Base-by-base conservation (phyloP, 2,888 invertebrate genomes). In the Cabera pusaria region DNA sequence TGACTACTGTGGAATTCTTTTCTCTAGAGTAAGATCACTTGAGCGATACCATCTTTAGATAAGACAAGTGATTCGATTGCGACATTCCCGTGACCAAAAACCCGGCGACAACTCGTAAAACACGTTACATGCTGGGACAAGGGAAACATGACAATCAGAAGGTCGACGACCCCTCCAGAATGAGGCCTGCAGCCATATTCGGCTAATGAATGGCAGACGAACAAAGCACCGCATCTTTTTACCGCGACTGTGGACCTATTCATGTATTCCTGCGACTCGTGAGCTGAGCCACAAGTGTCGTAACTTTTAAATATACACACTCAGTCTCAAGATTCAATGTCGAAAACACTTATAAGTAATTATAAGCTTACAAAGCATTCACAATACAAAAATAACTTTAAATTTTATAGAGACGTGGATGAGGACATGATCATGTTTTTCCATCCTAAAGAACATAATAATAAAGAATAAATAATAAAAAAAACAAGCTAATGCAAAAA, bases 191-290 rank as follows among this genome's bases (percentile, higher is more conserved):
- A 70, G 71, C 70, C 64, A 75, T 80, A 81, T 78, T 77, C 81
- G 76, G 72, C 78, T 83, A 85, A 86, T 85, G 86, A 85, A 87
- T 85, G 71, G 76, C 74, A 70, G 70, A 71, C 70, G 68, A 73
- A 87, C 85, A 86, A 86, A 82, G 71, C 73, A 61, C 56, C 59
- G 60, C 69, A 71, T 72, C 74, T 73, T 68, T 65, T 66, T 65
- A 53, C 39, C 36, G 53, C 51, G 25, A 51, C 48, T 52, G 53
- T 52, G 53, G 56, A 64, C 56, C 68, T 71, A 67, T 72, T 72
- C 73, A 73, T 62, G 55, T 65, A 58, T 61, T 60, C 62, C 59
- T 52, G 65, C 53, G 59, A 64, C 67, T 64, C 57, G 55, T 60
- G 49, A 38, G 50, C 45, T 14, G 43, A n/a, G n/a, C n/a, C 45